A percentile compares a stretch with the other conserved stretches of the same genome.
These are phyloP conservation scores for Apodemus sylvaticus DNA, from an alignment of 2,113 vertebrate species.

Conservation along the genomic window DNA sequence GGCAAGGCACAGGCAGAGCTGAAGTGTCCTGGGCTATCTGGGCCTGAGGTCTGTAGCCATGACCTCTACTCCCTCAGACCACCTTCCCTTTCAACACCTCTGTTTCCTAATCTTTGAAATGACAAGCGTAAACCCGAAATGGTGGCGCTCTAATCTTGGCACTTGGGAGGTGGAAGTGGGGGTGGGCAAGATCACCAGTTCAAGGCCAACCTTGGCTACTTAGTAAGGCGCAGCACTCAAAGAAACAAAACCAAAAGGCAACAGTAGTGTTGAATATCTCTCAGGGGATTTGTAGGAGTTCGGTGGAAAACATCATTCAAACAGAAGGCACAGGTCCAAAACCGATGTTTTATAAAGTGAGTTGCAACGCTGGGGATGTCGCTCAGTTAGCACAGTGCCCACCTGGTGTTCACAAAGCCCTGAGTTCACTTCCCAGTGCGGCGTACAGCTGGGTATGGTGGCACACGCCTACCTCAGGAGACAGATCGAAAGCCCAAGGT, in stretches of 20 bases:
- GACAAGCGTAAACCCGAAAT: not conserved
- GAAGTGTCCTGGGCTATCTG: not conserved
- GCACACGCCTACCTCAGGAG: not conserved
- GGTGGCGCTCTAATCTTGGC: not conserved
- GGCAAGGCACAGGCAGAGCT: not conserved
- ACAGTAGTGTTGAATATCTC: not conserved
- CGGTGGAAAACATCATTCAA: not conserved
- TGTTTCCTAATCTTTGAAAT: conserved; percentile 20
- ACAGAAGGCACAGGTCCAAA: not conserved
- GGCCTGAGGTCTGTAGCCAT: not conserved
- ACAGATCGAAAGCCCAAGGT: not conserved
- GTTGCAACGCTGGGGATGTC: not conserved
- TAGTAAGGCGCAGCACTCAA: not conserved
- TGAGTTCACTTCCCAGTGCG: not conserved
- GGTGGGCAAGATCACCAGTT: not conserved
- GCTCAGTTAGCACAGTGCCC: not conserved
- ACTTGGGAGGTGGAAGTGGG: not conserved
- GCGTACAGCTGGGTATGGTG: not conserved
- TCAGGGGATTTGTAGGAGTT: not conserved
- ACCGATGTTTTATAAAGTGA: not conserved
- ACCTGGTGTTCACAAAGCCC: not conserved
- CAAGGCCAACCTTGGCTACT: not conserved
- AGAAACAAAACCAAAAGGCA: not conserved
- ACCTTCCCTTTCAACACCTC: not conserved
- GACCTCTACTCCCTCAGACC: not conserved